Evolutionary conservation across 2,888 invertebrate genomes (phyloP), one percentile per base, ranked within the genome.

Genomic region (Lasioglossum marginatum): DNA sequence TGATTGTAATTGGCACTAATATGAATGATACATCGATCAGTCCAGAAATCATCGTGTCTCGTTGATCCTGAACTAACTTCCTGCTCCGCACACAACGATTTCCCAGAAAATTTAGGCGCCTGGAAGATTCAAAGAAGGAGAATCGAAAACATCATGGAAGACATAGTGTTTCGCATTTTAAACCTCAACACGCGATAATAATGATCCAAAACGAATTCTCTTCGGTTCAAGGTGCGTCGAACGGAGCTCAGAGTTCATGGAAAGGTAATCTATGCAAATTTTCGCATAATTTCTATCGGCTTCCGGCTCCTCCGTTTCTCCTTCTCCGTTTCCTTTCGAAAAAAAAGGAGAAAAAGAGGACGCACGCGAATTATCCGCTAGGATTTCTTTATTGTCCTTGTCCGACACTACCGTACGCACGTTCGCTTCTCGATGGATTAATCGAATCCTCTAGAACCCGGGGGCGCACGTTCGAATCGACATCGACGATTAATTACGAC

Each of bases 351-450:
- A 81, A 74, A 74, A 43, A 16, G 31, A 5, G 73, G 8, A 52
- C 48, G 40, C 45, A 3, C 27, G 68, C 34, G 43, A 70, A 60
- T 71, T 52, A 72, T 66, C 43, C 2, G 23, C 48, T 73, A 73
- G 16, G 31, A 19, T 72, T 66, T 60, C 76, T 83, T 83, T 83
- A 83, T 83, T 83, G 83, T 77, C 83, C 77, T 45, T 43, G 60
- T 34, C 37, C 63, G 76, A 83, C 76, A 52, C 70, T 68, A 77
- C 27, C 43, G 34, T 34, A 40, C 77, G 31, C 19, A n/a, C 45
- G 43, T 45, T 45, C 27, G 48, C 27, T n/a, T 52, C 12, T 60
- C 37, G 70, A 48, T 66, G 45, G 12, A 66, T 34, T 16, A 45
- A 45, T 71, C 81, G 77, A 81, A 63, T 19, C 10, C 23, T 45